Evolutionary conservation across 2,113 vertebrate genomes (phyloP).

Genomic region (Tichodroma muraria): DNA sequence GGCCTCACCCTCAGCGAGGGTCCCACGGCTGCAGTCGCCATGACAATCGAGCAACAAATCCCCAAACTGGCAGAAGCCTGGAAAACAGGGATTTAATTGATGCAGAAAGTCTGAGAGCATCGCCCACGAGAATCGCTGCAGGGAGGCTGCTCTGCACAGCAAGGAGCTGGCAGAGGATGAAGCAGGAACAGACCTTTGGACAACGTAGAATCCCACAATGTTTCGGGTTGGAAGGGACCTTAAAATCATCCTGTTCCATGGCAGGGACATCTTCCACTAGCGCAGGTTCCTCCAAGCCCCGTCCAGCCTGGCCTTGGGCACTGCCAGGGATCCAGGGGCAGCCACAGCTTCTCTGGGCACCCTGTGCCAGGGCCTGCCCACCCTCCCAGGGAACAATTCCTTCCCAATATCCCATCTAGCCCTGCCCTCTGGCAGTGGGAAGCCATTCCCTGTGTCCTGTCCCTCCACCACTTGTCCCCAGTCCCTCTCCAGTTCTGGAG

Average conservation of each 20-base stretch:
- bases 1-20: background rate
- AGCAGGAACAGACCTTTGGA: background rate
- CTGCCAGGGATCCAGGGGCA: background rate
- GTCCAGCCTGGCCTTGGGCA: background rate
- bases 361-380: background rate
- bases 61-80: background rate
- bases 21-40: background rate
- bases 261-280: rapidly evolving
- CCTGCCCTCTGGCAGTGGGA: background rate
- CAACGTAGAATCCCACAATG: background rate
- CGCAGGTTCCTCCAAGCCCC: background rate
- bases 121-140: background rate
- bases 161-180: background rate
- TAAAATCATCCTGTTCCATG: background rate
- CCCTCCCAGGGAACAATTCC: background rate
- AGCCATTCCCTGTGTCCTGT: background rate
- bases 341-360: background rate
- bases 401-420: rapidly evolving
- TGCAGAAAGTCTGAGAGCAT: background rate
- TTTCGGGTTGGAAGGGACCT: background rate
- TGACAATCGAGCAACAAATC: background rate
- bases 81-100: background rate
- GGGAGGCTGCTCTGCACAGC: background rate
- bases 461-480: background rate
- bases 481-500: background rate